A percentile compares a stretch with the other conserved stretches of the same genome.
Evolutionary conservation across 2,888 invertebrate genomes (phyloP).

Genomic region (Holacanthella duospinosa): DNA sequence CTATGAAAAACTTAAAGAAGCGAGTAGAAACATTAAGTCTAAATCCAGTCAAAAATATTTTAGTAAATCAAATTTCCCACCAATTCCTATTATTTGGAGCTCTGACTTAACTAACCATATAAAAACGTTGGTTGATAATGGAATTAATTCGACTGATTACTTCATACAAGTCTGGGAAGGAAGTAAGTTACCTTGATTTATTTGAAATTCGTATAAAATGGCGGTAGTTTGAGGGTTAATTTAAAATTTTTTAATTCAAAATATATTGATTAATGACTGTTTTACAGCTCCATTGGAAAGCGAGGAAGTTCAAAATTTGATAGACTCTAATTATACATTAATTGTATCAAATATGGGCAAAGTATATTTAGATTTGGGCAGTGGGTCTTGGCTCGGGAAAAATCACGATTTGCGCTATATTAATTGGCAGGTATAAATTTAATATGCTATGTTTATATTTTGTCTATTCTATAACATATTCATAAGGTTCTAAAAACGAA

Average conservation of each 20-base stretch:
- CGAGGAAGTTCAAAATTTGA: slow-evolving; percentile 15
- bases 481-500: no score
- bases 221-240: background rate
- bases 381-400: slow-evolving; percentile 3
- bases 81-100: background rate
- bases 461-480: no score
- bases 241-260: slow-evolving; percentile 5
- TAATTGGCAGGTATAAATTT: slow-evolving; percentile 5
- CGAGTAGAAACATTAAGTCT: background rate
- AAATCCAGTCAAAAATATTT: no score
- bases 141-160: background rate
- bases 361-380: background rate
- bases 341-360: background rate
- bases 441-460: background rate
- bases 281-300: slow-evolving; percentile 9
- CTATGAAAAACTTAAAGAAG: background rate
- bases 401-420: background rate
- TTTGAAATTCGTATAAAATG: background rate
- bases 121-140: background rate
- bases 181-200: background rate
- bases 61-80: no score
- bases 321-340: slow-evolving; percentile 3
- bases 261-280: no score
- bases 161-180: slow-evolving; percentile 51
- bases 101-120: background rate